Evolutionary conservation across 2,113 vertebrate species (phyloP), one percentile per base, ranked within the genome.

Genomic region (Hippolais icterina): DNA sequence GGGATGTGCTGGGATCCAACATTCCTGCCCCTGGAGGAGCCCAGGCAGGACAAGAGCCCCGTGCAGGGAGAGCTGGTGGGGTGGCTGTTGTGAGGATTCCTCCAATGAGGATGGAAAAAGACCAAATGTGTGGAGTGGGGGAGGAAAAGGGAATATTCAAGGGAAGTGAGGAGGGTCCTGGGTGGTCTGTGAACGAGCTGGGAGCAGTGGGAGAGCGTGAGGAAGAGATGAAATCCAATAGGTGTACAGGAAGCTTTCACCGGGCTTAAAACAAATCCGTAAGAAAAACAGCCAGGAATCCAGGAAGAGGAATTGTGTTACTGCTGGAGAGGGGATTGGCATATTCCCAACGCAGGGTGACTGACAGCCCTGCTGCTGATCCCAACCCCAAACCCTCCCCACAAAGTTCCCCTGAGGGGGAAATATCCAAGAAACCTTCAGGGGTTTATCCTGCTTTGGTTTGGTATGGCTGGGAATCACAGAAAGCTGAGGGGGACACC

Each of bases 301-400:
- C 89, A 65, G 94, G 95, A 90, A 83, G 83, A 83, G 87, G 96
- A 95, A 91, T 97, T 96, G 89, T 90, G 87, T 97, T 97, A 93
- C 96, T 83, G 83, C 94, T 91, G 94, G 79, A 91, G 89, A 92
- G n/a, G 53, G 84, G 27, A 89, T 35, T 96, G 97, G 97, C 94
- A 76, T 35, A 79, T 91, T 95, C 94, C 97, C 95, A 96, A 49
- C 4, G 91, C 94, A 64, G 64, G 3, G 27, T 93, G 97, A 96
- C 29, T 95, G 96, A 95, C 94, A 95, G 89, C 25, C 59, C 87
- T 72, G 89, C 70, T 23, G 72, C 91, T 50, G 88, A 76, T 72
- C 85, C 80, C 72, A 86, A 10, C 3, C 24, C 83, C 76, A 52
- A 93, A 57, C 17, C 83, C 86, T 75, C 86, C 1, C 15, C 68